Conservation (phyloP, 2,113 vertebrate genomes). For the Thamnaconus septentrionalis region DNA sequence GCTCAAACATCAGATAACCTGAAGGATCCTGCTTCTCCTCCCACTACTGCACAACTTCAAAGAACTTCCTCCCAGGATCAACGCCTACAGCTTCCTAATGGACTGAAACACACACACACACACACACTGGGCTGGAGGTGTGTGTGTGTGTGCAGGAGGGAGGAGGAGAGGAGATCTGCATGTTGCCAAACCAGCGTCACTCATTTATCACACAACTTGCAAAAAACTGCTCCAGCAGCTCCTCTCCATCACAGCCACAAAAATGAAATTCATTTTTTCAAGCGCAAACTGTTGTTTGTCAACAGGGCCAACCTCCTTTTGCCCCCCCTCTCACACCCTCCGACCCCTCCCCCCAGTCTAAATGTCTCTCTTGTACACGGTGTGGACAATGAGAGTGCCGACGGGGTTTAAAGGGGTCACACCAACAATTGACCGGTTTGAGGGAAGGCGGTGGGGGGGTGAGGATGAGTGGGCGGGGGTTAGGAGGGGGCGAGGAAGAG, state of each 20-base stretch:
- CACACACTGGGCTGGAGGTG: not conserved
- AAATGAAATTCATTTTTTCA: not conserved
- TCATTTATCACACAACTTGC: too few species aligned
- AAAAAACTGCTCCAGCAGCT: not conserved
- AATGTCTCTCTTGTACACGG: constrained; percentile 44
- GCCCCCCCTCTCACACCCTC: too few species aligned
- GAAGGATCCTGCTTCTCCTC: constrained; percentile 28
- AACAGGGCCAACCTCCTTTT: constrained; percentile 7
- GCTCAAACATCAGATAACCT: constrained; percentile 25
- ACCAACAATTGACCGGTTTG: constrained; percentile 67
- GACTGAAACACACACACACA: not conserved
- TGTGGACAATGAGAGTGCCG: constrained; percentile 51
- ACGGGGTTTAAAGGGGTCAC: constrained; percentile 69
- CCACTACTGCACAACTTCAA: constrained; percentile 43
- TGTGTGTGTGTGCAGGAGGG: too few species aligned
- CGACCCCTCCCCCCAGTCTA: not conserved
- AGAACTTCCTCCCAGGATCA: constrained; percentile 32
- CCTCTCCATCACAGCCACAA: not conserved
- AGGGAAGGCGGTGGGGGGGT: constrained; percentile 52
- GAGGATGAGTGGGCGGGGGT: constrained; percentile 43
- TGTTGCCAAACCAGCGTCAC: too few species aligned
- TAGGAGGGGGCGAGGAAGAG: constrained; percentile 41
- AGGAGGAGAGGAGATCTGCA: too few species aligned
- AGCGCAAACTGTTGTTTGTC: constrained; percentile 2
- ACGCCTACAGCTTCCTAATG: constrained; percentile 6